These are phyloP conservation scores for Rambutsinella grinnellia DNA, from an alignment of 2,888 invertebrate genomes.

Conservation along the genomic window DNA sequence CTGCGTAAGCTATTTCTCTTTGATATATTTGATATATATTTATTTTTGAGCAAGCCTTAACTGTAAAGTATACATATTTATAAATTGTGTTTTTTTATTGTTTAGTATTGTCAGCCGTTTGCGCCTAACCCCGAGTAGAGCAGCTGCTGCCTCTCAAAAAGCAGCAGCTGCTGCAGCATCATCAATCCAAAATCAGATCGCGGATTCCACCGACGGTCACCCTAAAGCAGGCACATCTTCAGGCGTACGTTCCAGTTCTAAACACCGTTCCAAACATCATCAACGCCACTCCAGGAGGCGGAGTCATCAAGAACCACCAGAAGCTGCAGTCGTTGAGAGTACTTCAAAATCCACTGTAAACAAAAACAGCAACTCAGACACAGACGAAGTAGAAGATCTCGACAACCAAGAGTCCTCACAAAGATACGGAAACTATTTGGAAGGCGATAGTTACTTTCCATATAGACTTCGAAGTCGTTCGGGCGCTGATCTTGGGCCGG, in stretches of 20 bases:
- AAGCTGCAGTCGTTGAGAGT: constrained; percentile 15
- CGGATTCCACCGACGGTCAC: constrained; percentile 5
- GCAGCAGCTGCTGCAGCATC: constrained; percentile 51
- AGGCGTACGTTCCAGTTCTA: constrained; percentile 17
- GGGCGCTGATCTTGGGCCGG: constrained; percentile 36
- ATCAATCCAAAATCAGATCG: neutral
- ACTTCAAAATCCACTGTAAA: neutral
- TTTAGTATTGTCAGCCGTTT: constrained; percentile 52
- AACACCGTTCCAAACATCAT: constrained; percentile 41
- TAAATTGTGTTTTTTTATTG: neutral
- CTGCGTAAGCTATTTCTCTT: constrained; percentile 46
- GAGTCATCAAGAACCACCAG: constrained; percentile 41
- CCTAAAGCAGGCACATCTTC: constrained; percentile 32
- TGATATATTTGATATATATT: too few species aligned
- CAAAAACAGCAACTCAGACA: constrained; percentile 28
- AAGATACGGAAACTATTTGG: constrained; percentile 29
- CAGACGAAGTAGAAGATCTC: constrained; percentile 40
- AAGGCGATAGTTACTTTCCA: constrained; percentile 37
- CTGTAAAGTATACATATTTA: neutral
- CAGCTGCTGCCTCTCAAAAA: constrained; percentile 64
- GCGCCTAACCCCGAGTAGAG: constrained; percentile 63
- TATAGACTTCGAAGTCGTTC: constrained; percentile 62
- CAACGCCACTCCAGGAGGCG: constrained; percentile 36
- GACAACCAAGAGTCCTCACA: constrained; percentile 58
- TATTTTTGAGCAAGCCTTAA: too few species aligned